phyloP scores from a whole-genome alignment of 2,797 vertebrate genomes.

The Telmatherina bonti region DNA sequence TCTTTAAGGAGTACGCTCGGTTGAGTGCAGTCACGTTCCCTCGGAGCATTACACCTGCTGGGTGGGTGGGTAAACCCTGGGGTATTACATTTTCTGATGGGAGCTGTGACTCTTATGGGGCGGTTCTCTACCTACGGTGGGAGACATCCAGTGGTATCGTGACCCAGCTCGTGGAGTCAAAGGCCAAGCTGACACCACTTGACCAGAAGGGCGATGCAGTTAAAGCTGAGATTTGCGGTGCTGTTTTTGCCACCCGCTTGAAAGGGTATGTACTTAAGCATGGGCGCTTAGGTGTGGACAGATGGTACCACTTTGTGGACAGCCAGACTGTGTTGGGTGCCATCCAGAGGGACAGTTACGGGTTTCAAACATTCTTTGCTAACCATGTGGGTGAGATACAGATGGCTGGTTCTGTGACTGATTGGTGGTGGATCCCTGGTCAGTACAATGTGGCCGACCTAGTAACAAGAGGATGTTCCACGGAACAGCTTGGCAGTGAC shows the following conservation, averaged over 20 bases:
- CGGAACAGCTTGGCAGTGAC: no score
- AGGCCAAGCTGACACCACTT: neutral
- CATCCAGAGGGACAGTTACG: no score
- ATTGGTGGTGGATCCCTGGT: constrained; percentile 3
- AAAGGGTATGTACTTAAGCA: neutral
- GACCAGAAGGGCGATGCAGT: neutral
- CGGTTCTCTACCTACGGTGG: neutral
- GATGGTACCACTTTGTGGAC: no score
- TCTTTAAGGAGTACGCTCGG: neutral
- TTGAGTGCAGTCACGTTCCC: neutral
- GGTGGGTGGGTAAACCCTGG: no score
- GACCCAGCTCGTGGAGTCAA: neutral
- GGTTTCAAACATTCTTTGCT: constrained; percentile 2
- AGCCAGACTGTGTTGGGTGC: neutral
- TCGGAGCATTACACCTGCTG: neutral
- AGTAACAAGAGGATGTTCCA: neutral
- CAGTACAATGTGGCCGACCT: neutral
- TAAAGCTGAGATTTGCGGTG: neutral
- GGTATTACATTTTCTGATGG: no score
- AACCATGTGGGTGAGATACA: constrained; percentile 1
- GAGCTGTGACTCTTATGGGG: no score
- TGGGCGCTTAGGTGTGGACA: no score
- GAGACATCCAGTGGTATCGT: neutral
- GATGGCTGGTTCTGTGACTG: neutral
- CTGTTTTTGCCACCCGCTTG: neutral